These are phyloP conservation scores for Lateolabrax maculatus DNA, from an alignment of 2,797 vertebrate genomes.

Conservation along the genomic window DNA sequence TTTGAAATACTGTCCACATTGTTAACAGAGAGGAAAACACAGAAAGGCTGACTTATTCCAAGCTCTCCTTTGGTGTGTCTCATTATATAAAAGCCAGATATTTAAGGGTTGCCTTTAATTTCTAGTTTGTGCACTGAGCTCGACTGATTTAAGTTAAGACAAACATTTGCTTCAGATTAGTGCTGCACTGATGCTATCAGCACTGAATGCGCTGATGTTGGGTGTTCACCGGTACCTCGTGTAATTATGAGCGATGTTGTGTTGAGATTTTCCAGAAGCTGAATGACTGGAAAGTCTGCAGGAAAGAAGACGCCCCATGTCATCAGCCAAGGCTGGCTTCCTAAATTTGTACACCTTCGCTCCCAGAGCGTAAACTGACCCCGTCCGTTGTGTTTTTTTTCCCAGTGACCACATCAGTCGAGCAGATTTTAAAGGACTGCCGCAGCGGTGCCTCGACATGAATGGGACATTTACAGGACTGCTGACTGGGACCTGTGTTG, in stretches of 20 bases:
- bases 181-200: constrained; percentile 54
- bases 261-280: constrained; percentile 78
- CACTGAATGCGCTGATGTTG: constrained; percentile 36
- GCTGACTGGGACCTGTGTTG: constrained; percentile 81
- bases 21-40: constrained; percentile 43
- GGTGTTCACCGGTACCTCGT: constrained; percentile 54
- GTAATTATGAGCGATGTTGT: constrained; percentile 70
- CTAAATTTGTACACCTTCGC: constrained; percentile 78
- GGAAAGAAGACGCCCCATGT: constrained; percentile 62
- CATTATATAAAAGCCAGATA: constrained; percentile 50
- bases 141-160: constrained; percentile 53
- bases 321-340: constrained; percentile 70
- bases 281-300: constrained; percentile 70
- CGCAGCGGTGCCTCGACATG: constrained; percentile 65
- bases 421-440: constrained; percentile 68
- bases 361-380: constrained; percentile 73
- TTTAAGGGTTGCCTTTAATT: constrained; percentile 51
- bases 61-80: constrained; percentile 28
- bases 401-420: constrained; percentile 80
- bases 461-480: constrained; percentile 82
- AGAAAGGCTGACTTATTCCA: constrained; percentile 19
- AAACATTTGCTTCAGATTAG: constrained; percentile 79
- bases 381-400: constrained; percentile 61
- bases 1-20: constrained; percentile 61
- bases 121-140: constrained; percentile 37